phyloP scores from a whole-genome alignment of 35 echinoderm and acorn worm species.

The Anneissia japonica region DNA sequence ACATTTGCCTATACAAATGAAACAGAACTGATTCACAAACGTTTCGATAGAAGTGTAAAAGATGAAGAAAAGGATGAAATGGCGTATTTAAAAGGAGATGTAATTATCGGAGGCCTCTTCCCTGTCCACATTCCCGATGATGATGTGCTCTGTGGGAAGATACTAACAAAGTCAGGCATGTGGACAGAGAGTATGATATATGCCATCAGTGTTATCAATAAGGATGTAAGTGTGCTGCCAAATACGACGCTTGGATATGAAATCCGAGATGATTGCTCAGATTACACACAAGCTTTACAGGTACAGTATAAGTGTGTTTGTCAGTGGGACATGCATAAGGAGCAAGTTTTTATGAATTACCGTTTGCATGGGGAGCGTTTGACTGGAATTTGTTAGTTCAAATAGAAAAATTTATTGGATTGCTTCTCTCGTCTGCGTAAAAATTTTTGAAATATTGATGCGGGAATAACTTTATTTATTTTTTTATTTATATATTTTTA shows the following conservation, averaged over 20 bases:
- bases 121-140: neutral
- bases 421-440: too few species aligned
- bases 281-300: constrained; percentile 71
- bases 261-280: constrained; percentile 81
- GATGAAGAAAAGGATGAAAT: neutral
- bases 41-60: too few species aligned
- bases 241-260: constrained; percentile 65
- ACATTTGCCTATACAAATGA: neutral
- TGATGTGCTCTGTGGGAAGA: constrained; percentile 4
- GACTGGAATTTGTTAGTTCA: too few species aligned
- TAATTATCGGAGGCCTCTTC: constrained; percentile 7
- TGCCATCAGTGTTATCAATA: constrained; percentile 78
- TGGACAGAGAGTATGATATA: constrained; percentile 89
- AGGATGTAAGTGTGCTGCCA: constrained; percentile 48
- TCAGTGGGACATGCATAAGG: too few species aligned
- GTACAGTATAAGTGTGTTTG: too few species aligned
- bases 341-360: too few species aligned
- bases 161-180: constrained; percentile 37
- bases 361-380: too few species aligned
- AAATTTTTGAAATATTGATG: too few species aligned
- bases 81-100: neutral
- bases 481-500: too few species aligned
- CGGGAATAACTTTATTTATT: too few species aligned
- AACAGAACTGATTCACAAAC: neutral
- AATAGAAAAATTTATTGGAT: too few species aligned